These are phyloP conservation scores for Phengaris arion DNA, from an alignment of 2,888 invertebrate genomes.

Conservation along the genomic window DNA sequence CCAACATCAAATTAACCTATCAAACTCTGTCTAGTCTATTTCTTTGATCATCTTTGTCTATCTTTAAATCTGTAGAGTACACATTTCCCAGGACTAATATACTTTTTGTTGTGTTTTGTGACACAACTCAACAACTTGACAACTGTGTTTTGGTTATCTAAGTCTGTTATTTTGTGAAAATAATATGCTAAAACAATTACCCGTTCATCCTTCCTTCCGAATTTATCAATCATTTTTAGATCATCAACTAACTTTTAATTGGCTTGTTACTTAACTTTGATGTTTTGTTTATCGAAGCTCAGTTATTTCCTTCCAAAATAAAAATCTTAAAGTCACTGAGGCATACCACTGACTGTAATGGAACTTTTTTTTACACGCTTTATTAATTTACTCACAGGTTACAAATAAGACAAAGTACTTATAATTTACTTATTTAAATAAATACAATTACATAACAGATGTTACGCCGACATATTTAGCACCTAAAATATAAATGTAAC, in stretches of 20 bases:
- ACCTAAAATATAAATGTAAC: too few species aligned
- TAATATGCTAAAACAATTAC: neutral
- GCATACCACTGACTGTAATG: neutral
- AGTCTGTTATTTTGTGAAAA: neutral
- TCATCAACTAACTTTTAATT: conserved; percentile 18
- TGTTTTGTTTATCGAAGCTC: neutral
- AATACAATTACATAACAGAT: too few species aligned
- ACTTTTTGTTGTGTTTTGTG: too few species aligned
- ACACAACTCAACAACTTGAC: too few species aligned
- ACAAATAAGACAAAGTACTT: too few species aligned
- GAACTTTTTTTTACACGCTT: neutral
- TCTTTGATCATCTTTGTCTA: neutral
- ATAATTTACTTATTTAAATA: too few species aligned
- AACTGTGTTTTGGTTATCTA: neutral
- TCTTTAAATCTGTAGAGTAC: neutral
- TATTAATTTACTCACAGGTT: neutral
- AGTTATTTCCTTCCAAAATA: neutral
- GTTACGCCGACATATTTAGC: too few species aligned
- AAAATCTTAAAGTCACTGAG: neutral
- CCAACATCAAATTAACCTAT: too few species aligned
- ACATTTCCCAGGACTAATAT: neutral
- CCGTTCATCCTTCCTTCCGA: neutral
- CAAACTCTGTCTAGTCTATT: neutral
- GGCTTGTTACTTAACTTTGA: neutral
- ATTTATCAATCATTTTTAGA: conserved; percentile 10